Evolutionary conservation across 2,797 vertebrate species (phyloP), one percentile per base, ranked within the genome.

Genomic region (Columba guinea): DNA sequence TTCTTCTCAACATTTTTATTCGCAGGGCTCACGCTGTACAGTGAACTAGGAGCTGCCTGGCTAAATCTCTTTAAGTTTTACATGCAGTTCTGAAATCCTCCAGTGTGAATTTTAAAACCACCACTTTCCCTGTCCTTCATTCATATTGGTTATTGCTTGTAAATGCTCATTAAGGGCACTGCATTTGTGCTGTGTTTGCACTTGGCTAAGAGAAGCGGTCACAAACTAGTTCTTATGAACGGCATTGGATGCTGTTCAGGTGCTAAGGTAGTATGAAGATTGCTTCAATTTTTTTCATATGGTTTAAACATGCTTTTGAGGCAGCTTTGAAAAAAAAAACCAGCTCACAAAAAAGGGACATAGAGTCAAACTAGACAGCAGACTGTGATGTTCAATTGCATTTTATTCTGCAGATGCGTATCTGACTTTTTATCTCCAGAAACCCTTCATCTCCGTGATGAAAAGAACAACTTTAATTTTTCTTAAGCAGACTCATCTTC

Each of bases 391-490:
- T 65, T 87, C 48, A 21, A 32, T 81, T 78, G 28, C 21, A 48
- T 67, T 89, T 82, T 17, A 4, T 93, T 91, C 78, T 82, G 53
- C 41, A 64, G 44, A 35, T 79, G 4, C 7, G 1, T 74, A 34
- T 75, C 53, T 91, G 82, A 87, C 79, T 48, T 55, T 65, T 76
- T 76, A 59, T 60, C 28, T 89, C 53, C 35, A 81, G n/a, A 90
- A 70, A 53, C 34, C 62, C 30, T 78, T 90, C 22, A 34, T 65
- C n/a, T 92, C 34, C 11, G 32, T 81, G 55, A 87, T 81, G 34
- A 94, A 93, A 76, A 62, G 30, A 85, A n/a, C 48, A 18, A 46
- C 53, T 15, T 71, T 86, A n/a, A 39, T 79, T 91, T 94, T 93
- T 88, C 49, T 81, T 69, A 32, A 46, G 46, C n/a, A 88, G 14